Percentiles rank a stretch among this genome's conserved stretches.
phyloP scores from a whole-genome alignment of 2,888 invertebrate species.

The Caenorhabditis japonica region DNA sequence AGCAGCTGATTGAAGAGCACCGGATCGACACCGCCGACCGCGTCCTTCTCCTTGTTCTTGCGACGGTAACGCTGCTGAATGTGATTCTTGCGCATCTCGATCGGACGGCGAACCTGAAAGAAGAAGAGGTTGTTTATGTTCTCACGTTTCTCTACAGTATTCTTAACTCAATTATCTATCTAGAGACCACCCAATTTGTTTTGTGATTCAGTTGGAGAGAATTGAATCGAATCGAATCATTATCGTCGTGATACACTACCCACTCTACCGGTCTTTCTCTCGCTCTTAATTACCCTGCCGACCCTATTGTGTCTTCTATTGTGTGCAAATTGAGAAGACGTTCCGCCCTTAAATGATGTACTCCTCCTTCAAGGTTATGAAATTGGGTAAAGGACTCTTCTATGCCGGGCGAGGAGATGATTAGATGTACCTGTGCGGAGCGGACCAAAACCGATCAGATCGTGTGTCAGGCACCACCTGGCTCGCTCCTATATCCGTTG shows the following conservation, averaged over 20 bases:
- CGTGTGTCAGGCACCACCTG: slow-evolving; percentile 1
- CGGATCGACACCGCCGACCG: slow-evolving; percentile 5
- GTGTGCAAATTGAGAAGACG: slow-evolving; percentile 48
- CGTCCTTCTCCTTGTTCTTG: slow-evolving; percentile 60
- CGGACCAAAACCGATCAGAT: slow-evolving; percentile 15
- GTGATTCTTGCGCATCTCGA: slow-evolving; percentile 76
- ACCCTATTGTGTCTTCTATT: slow-evolving; percentile 26
- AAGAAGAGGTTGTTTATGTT: too few relatives aligned
- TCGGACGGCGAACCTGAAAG: slow-evolving; percentile 76
- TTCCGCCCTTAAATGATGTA: slow-evolving; percentile 46
- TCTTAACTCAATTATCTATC: slow-evolving; percentile 5
- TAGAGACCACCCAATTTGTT: slow-evolving; percentile 1
- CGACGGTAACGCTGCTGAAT: slow-evolving; percentile 76
- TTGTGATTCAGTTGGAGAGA: too few relatives aligned
- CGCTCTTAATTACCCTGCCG: slow-evolving; percentile 12
- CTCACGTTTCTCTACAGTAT: background rate
- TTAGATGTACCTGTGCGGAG: slow-evolving; percentile 17
- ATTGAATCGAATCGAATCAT: slow-evolving; percentile 2
- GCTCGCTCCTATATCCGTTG: slow-evolving; percentile 9
- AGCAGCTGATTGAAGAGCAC: slow-evolving; percentile 21
- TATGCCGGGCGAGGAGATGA: background rate
- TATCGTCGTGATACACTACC: slow-evolving; percentile 13
- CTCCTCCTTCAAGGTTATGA: slow-evolving; percentile 39
- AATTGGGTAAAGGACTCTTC: slow-evolving; percentile 19
- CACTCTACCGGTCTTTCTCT: slow-evolving; percentile 12